Evolutionary conservation across 2,113 vertebrate genomes (phyloP).

Genomic region (Grammomys dolichurus): DNA sequence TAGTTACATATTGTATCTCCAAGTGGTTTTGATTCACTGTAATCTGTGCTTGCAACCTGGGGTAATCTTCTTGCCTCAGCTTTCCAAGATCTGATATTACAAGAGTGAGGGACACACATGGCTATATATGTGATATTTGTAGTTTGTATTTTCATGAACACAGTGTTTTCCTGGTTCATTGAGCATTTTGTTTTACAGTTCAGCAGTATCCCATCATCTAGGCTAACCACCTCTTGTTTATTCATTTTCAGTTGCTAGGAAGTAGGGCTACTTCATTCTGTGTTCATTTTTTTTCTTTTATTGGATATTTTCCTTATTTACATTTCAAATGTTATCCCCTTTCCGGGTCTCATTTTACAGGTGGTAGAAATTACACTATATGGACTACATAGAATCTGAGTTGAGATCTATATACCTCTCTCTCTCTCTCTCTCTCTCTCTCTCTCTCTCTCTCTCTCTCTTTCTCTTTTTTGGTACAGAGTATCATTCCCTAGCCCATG

Average conservation of each 20-base stretch:
- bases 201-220: no score
- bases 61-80: neutral
- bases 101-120: neutral
- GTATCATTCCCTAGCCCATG: neutral
- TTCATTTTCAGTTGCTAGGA: neutral
- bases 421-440: neutral
- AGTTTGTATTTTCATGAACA: neutral
- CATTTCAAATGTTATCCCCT: no score
- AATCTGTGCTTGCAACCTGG: neutral
- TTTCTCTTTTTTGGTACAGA: neutral
- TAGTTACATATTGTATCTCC: neutral
- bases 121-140: neutral
- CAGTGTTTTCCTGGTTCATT: no score
- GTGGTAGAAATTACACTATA: neutral
- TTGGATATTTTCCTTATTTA: no score
- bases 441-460: no score
- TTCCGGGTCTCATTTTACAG: neutral
- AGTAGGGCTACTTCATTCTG: neutral
- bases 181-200: neutral
- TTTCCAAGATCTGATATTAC: neutral
- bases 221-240: neutral
- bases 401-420: neutral
- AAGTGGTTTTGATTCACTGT: neutral
- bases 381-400: no score
- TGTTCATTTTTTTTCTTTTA: neutral